Percentiles rank a stretch among this genome's conserved stretches.
phyloP scores from a whole-genome alignment of 2,797 vertebrate species.

The Epinephelus coioides region DNA sequence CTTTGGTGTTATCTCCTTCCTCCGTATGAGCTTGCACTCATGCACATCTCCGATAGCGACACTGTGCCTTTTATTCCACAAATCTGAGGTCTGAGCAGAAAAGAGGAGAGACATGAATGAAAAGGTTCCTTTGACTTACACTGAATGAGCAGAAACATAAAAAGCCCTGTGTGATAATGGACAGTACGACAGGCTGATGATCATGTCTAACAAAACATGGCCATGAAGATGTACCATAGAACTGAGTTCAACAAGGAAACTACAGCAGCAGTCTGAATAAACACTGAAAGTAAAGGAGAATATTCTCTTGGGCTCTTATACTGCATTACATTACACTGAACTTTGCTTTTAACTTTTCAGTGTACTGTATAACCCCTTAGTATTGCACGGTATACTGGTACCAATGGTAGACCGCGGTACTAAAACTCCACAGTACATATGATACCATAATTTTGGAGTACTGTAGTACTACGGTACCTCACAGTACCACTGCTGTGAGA shows the following conservation, averaged over 20 bases:
- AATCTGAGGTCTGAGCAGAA: slow-evolving; percentile 79
- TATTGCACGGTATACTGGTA: too few relatives aligned
- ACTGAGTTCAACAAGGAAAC: not conserved
- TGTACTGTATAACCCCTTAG: not conserved
- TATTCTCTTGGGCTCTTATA: not conserved
- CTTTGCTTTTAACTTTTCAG: not conserved
- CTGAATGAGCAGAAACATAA: not conserved
- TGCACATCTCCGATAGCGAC: slow-evolving; percentile 96
- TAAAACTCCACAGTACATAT: too few relatives aligned
- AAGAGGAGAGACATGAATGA: not conserved
- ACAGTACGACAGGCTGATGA: not conserved
- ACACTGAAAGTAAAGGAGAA: not conserved
- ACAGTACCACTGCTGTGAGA: too few relatives aligned
- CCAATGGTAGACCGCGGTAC: too few relatives aligned
- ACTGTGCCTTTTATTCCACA: slow-evolving; percentile 96
- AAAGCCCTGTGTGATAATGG: not conserved
- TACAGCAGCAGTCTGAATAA: not conserved
- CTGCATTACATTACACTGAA: not conserved
- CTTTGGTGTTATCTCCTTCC: slow-evolving; percentile 89
- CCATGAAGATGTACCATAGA: not conserved
- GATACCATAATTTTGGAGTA: too few relatives aligned
- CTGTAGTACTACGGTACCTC: too few relatives aligned
- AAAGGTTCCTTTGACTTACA: not conserved
- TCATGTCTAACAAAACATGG: not conserved
- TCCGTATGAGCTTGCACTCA: slow-evolving; percentile 89